Base-by-base conservation (phyloP, 1,140 invertebrate species). In the Drosophila subobscura region DNA sequence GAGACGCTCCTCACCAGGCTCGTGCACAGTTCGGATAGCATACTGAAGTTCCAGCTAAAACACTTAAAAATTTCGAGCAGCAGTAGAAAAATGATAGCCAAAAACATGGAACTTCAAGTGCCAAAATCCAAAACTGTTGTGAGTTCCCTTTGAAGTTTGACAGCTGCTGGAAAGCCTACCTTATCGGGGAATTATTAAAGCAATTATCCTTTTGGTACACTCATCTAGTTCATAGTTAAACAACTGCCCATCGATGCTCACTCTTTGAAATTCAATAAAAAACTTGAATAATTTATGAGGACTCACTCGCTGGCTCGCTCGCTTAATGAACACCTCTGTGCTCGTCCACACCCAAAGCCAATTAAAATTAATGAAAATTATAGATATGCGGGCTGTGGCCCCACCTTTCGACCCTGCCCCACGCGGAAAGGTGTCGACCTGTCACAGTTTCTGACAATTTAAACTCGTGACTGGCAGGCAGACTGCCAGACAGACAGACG, bases 281-380 rank as follows among this genome's bases (percentile, higher is more conserved):
- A 37, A 27, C n/a, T 10, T 47, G 37, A 72, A 61, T 61, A 53
- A 41, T 47, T 60, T 49, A 70, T 60, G 20, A 3, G n/a, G 2
- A 7, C 20, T 33, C 12, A 10, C 4, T 14, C 6, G 23, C n/a
- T n/a, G 2, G 14, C 20, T 33, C 12, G 22, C 4, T 14, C 6
- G 23, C n/a, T n/a, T 6, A 50, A 63, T 29, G 29, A 63, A 45
- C 37, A 47, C 16, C 16, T 20, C 16, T 20, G 5, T 5, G 12
- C 54, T 14, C 45, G 22, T 40, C 42, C 66, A 50, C 59, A 49
- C 49, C 47, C 53, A 54, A 20, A 50, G 64, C 22, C 60, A 75
- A 79, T 84, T 83, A 67, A 75, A 83, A 75, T 72, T 76, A 76
- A 84, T 76, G 76, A 76, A 79, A 84, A 84, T 84, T 79, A 84